Evolutionary conservation across 1,140 invertebrate species (phyloP), one percentile per base, ranked within the genome.

Genomic region (Dinoponera quadriceps): DNA sequence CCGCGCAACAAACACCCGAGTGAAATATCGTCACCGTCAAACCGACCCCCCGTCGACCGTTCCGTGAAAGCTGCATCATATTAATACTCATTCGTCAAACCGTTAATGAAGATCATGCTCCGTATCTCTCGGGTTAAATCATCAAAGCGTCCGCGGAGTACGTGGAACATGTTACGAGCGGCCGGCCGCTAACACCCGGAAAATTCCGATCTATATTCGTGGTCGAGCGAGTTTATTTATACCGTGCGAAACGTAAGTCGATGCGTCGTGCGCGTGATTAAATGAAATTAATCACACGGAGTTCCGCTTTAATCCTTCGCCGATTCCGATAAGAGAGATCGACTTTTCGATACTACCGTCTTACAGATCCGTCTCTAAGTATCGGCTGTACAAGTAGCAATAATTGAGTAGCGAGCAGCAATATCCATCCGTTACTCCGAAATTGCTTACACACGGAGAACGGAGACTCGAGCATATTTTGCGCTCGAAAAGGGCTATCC

Each of bases 41-140:
- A 60, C 25, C 18, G 54, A 60, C 25, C 18, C 49, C 27, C n/a
- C 49, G 73, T 33, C 27, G 20, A 77, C 48, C 18, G 54, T 44
- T 49, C 33, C 65, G 48, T 51, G 62, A 57, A 84, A 44, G 22
- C 29, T 59, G 48, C 25, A 49, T 66, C 57, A 49, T 87, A 87
- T 91, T 91, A 91, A 88, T 90, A 89, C 85, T 84, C 85, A 90
- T 88, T 90, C 77, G 82, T 84, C 77, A 38, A 49, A 78, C 85
- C 60, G 88, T 90, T 92, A 90, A 90, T 91, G 89, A 88, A 87
- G 86, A 90, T 85, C 55, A 83, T 62, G 44, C 29, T 71, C 49
- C 62, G 62, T 59, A 62, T 68, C 59, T 68, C 59, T 63, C 54
- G 65, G 51, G 75, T 48, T 69, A 86, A 25, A 86, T 82, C 80